Base-by-base conservation (phyloP, 2,797 vertebrate genomes). In the Esox lucius region DNA sequence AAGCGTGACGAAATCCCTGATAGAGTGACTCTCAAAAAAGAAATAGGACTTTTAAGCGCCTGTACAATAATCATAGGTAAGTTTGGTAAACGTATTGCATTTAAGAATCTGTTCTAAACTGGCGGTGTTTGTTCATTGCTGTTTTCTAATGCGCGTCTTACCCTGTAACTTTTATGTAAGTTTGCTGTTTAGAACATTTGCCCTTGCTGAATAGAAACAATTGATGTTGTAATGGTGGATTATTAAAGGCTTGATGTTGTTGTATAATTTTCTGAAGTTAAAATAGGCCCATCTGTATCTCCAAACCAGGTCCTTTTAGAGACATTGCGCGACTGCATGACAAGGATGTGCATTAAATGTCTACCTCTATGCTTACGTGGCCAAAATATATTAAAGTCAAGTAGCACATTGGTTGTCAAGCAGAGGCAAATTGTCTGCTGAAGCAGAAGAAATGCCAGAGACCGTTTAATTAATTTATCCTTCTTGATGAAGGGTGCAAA, bases 31-130 rank as follows among this genome's bases (percentile, higher is more conserved):
- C 93, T 98, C 71, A 98, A 98, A 93, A 98, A 98, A 91, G 96
- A 98, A 91, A 98, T 98, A 79, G 96, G 97, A 80, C 93, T 98
- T 73, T 77, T 97, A 85, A 98, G 97, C 90, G 97, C 97, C 31
- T 98, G 97, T 93, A 95, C 96, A 87, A 97, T 98, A 92, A 98
- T 98, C 80, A 95, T 98, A 86, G 97, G 97, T 98, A 91, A 95
- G 95, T 72, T 72, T 70, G 74, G 53, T 19, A 72, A 24, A 15
- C 62, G 24, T 46, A 62, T 74, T 51, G 49, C 24, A 65, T 35
- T 70, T 72, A 31, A 7, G 9, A 11, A 67, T 64, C n/a, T 68
- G 68, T 59, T 33, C 51, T 17, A 16, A 64, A 39, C 7, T 39
- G 56, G 22, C 33, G 35, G 46, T 65, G 22, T 33, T 61, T 56